Conservation (phyloP, 2,113 vertebrate genomes). For the Sceloporus undulatus region DNA sequence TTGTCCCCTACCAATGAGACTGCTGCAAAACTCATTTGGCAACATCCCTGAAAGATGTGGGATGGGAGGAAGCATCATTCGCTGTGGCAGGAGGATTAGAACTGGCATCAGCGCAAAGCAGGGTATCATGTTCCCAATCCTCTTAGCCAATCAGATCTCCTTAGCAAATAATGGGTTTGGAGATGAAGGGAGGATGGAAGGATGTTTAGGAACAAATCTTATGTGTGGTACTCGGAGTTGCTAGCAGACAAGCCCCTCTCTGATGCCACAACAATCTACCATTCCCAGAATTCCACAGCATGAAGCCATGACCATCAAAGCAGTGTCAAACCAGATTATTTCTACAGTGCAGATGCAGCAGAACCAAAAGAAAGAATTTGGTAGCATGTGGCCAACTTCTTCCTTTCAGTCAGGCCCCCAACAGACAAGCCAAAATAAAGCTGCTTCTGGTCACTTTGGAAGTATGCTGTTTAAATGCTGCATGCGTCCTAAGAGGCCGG, state of each 20-base stretch:
- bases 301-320: too few relatives aligned
- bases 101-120: conserved; percentile 28
- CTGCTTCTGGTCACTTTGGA: too few relatives aligned
- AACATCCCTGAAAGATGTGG: conserved; percentile 16
- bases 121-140: conserved; percentile 35
- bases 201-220: conserved; percentile 55
- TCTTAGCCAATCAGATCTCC: conserved; percentile 43
- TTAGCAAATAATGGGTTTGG: conserved; percentile 46
- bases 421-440: too few relatives aligned
- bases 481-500: too few relatives aligned
- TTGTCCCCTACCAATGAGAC: not conserved
- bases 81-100: conserved; percentile 13
- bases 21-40: conserved; percentile 5
- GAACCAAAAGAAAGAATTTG: too few relatives aligned
- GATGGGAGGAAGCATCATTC: not conserved
- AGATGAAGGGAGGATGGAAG: conserved; percentile 25
- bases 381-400: too few relatives aligned
- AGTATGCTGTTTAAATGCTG: too few relatives aligned
- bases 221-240: conserved; percentile 33
- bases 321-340: too few relatives aligned
- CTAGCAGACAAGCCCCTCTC: not conserved
- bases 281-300: too few relatives aligned
- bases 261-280: too few relatives aligned
- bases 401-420: too few relatives aligned
- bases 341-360: too few relatives aligned